Evolutionary conservation across 2,113 vertebrate species (phyloP), one percentile per base, ranked within the genome.

Genomic region (Hyaena hyaena): DNA sequence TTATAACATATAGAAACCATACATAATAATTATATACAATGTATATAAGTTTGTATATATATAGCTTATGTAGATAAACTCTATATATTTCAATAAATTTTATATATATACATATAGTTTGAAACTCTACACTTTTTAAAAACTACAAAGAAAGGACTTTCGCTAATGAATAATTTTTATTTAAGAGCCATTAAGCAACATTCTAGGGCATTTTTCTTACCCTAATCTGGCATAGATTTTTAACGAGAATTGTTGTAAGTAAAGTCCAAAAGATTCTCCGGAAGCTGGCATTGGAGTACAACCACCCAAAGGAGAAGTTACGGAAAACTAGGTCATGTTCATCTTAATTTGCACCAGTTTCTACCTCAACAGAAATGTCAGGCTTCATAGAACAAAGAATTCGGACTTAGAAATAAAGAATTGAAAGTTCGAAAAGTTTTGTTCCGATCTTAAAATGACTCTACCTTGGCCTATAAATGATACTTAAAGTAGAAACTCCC

Each of bases 371-470:
- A 92, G 74, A 95, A 87, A 61, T 74, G 48, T 74, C 39, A 94
- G 76, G 26, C 73, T 95, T 84, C 65, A 74, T 21, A 95, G 28
- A 95, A 83, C 16, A 73, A 80, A 95, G 45, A 73, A 50, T 58
- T 88, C 35, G 86, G 33, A 21, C n/a, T 93, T 76, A 24, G 83
- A 93, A n/a, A 74, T 58, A 81, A n/a, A 43, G 77, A 92, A 84
- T 39, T 43, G 61, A 28, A 88, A 89, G n/a, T 39, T 92, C 23
- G 58, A 77, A 71, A 33, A 82, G 73, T 90, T 94, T 83, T 89
- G 89, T 88, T 85, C 63, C 53, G 85, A 10, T 91, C 33, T 86
- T 82, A 86, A 93, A 96, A 87, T 89, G 68, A 6, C 2, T 87
- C 19, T 84, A 69, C 33, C 2, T 66, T 17, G 28, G 10, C 45